Base-by-base conservation (phyloP, 2,888 invertebrate species). In the Erebia ligea region DNA sequence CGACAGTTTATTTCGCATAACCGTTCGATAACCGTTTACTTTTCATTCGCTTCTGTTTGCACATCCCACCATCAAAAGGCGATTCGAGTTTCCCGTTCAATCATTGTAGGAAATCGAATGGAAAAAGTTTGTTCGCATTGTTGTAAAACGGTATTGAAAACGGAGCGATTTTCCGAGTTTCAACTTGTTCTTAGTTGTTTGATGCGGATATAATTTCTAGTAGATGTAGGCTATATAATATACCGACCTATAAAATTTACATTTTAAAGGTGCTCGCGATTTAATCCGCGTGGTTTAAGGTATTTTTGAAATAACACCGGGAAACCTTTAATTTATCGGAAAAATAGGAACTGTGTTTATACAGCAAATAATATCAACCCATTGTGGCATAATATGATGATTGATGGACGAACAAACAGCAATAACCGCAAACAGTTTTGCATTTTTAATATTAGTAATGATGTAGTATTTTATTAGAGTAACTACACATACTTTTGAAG, bases 11-110 rank as follows among this genome's bases (percentile, higher is more conserved):
- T 66, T 66, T 21, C 42, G 57, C 48, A 48, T 58, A 58, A 48
- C 58, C 48, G 8, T 48, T 58, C 48, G 50, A 42, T 17, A 67
- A 58, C 54, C 71, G 71, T 76, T 76, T 76, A 74, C 72, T 70
- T 71, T 76, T 69, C 73, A 69, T 72, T 74, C 66, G 70, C 59
- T 71, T 73, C 71, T 73, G 75, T 75, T 74, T 70, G 75, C 71
- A 69, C 70, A 64, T 72, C 65, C 69, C 71, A 71, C 75, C 70
- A 75, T 76, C 69, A 75, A 75, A 74, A 70, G 69, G 73, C 71
- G 71, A 71, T 73, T 71, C 69, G 67, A 72, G 70, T 72, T 72
- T 62, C 61, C 52, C 56, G 70, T 68, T 74, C 72, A 72, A 72
- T 75, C 75, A 71, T 67, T 69, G 70, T 69, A 72, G 56, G 70